Conservation (phyloP, 1,140 invertebrate genomes). For the Ladona fulva region DNA sequence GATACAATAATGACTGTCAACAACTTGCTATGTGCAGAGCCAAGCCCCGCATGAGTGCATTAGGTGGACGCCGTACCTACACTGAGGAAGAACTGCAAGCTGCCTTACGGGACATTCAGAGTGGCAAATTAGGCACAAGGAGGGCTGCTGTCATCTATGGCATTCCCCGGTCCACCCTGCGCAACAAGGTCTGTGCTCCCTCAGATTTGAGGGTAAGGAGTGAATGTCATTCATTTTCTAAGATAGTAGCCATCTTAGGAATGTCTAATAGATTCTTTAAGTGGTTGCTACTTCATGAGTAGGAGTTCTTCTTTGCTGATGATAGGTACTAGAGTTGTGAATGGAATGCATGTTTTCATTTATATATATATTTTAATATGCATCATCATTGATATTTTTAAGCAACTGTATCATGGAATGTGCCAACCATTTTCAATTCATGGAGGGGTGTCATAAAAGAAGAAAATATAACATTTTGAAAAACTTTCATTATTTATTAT, state of each 20-base stretch:
- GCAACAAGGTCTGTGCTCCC: slow-evolving; percentile 63
- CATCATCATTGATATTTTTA: too few species aligned
- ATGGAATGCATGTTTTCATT: too few species aligned
- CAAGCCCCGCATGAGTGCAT: slow-evolving; percentile 50
- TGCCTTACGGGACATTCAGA: slow-evolving; percentile 84
- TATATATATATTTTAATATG: too few species aligned
- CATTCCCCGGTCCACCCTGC: slow-evolving; percentile 86
- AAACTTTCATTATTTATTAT: too few species aligned
- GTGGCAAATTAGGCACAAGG: slow-evolving; percentile 81
- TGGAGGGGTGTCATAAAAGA: too few species aligned
- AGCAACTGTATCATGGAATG: too few species aligned
- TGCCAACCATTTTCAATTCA: too few species aligned
- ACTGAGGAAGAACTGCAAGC: slow-evolving; percentile 85
- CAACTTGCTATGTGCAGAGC: slow-evolving; percentile 37
- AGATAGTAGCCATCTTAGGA: neutral
- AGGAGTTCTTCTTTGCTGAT: too few species aligned
- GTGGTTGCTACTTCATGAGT: too few species aligned
- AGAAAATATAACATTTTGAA: too few species aligned
- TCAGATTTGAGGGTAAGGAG: slow-evolving; percentile 8
- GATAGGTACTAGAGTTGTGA: too few species aligned
- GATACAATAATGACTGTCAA: too few species aligned
- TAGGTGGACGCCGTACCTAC: slow-evolving; percentile 60
- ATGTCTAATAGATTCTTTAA: neutral
- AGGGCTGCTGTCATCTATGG: slow-evolving; percentile 90
- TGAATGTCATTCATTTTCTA: slow-evolving; percentile 7